Conservation (phyloP, 2,113 vertebrate genomes). For the Oreotrochilus melanogaster region DNA sequence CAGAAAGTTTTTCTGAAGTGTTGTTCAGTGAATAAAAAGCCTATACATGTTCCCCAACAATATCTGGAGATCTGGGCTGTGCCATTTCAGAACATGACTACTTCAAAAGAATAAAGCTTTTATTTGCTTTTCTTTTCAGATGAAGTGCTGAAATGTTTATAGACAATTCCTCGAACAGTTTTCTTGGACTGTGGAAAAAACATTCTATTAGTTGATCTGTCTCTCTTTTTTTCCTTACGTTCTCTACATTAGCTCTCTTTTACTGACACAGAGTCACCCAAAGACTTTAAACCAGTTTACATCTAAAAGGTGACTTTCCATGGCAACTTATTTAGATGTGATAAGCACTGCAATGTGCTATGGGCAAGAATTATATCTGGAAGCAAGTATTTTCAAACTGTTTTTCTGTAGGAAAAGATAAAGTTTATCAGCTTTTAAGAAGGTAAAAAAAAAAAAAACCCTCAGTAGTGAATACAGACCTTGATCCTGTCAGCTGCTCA, state of each 20-base stretch:
- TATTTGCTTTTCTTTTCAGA: conserved; percentile 9
- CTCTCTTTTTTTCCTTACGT: background rate
- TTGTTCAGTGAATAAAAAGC: background rate
- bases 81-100: background rate
- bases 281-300: background rate
- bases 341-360: background rate
- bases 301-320: background rate
- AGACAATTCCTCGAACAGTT: background rate
- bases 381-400: background rate
- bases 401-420: background rate
- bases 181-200: background rate
- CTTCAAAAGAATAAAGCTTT: background rate
- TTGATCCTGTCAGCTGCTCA: background rate
- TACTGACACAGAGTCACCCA: background rate
- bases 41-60: background rate
- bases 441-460: background rate
- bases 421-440: background rate
- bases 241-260: background rate
- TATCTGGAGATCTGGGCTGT: background rate
- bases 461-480: background rate
- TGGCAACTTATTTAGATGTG: background rate
- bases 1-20: background rate
- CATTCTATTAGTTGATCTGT: background rate
- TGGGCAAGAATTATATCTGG: background rate
- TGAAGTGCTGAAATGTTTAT: background rate